These are phyloP conservation scores for Physella acuta DNA, from an alignment of 1,140 invertebrate genomes.

Conservation along the genomic window DNA sequence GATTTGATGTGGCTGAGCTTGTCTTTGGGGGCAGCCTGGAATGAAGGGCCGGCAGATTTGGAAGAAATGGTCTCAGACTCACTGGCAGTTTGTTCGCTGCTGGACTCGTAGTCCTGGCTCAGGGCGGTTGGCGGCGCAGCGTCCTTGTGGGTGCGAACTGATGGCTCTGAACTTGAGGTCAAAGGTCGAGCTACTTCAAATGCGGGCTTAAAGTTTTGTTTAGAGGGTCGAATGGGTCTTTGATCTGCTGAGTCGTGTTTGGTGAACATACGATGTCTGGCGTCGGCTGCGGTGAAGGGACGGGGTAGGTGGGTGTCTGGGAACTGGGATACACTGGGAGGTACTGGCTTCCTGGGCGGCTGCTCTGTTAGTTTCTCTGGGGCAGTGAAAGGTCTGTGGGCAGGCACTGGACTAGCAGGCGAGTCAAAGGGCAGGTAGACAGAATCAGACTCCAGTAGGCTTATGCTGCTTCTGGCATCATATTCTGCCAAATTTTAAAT, in stretches of 20 bases:
- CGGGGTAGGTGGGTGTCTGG: conserved; percentile 12
- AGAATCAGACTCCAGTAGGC: conserved; percentile 51
- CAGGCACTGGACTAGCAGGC: conserved; percentile 32
- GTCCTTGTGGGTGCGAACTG: conserved; percentile 29
- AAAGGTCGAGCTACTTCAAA: conserved; percentile 29
- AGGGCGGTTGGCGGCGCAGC: conserved; percentile 40
- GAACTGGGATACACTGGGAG: conserved; percentile 24
- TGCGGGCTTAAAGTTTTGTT: conserved; percentile 28
- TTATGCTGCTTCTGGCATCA: conserved; percentile 43
- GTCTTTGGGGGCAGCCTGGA: conserved; percentile 1
- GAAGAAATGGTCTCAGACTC: conserved; percentile 3
- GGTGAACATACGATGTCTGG: neutral
- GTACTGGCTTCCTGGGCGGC: neutral
- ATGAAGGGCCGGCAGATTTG: neutral
- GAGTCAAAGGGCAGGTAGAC: conserved; percentile 45
- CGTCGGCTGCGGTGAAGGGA: neutral
- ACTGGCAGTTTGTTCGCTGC: conserved; percentile 20
- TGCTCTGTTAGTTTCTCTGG: conserved; percentile 31
- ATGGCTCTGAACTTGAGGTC: conserved; percentile 41
- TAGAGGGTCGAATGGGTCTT: conserved; percentile 34
- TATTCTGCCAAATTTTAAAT: too few relatives aligned
- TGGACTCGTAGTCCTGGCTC: conserved; percentile 46
- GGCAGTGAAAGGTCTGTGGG: conserved; percentile 40
- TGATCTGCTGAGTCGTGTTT: conserved; percentile 4
- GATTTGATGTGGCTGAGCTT: conserved; percentile 20